Base-by-base conservation (phyloP, 1,140 invertebrate species). In the Oscheius sp. region DNA sequence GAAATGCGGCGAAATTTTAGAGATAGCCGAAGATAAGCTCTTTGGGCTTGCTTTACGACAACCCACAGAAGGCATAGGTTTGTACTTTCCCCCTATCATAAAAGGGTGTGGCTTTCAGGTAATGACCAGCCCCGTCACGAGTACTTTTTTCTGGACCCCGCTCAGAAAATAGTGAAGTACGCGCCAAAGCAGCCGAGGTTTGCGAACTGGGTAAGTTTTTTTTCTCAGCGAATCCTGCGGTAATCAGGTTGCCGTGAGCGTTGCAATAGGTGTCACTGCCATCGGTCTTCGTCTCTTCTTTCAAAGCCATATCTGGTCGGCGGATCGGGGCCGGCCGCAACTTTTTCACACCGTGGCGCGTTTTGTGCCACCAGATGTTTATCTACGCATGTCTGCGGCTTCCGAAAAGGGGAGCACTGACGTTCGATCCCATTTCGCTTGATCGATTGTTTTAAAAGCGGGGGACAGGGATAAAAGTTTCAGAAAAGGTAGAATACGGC, bases 151-250 rank as follows among this genome's bases (percentile, higher is more conserved):
- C 90, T 94, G 82, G 92, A 95, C 85, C 90, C 90, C 79, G 93
- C 94, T 83, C 92, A 91, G 87, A 96, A 95, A 87, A 88, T 97
- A 79, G 93, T 91, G 81, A 97, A 95, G 87, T 94, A 94, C 88
- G 92, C 93, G 75, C 92, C 93, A 79, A 95, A 95, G 87, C 91
- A 91, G 86, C 95, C 93, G 93, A 91, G 92, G 85, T 91, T 91
- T 73, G 92, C 92, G 69, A 91, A 92, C 85, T 92, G 92, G 88
- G 93, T 93, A 88, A 91, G 90, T 89, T 52, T 49, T 58, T 35
- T 2, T 58, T 68, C 13, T 49, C 7, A 75, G 76, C 20, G 26
- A 3, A 31, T 55, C n/a, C n/a, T n/a, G n/a, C n/a, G n/a, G n/a
- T n/a, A n/a, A n/a, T n/a, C n/a, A n/a, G n/a, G n/a, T n/a, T n/a